A percentile compares a stretch with the other conserved stretches of the same genome.
Evolutionary conservation across 2,797 vertebrate genomes (phyloP).

Genomic region (Ispidina picta): DNA sequence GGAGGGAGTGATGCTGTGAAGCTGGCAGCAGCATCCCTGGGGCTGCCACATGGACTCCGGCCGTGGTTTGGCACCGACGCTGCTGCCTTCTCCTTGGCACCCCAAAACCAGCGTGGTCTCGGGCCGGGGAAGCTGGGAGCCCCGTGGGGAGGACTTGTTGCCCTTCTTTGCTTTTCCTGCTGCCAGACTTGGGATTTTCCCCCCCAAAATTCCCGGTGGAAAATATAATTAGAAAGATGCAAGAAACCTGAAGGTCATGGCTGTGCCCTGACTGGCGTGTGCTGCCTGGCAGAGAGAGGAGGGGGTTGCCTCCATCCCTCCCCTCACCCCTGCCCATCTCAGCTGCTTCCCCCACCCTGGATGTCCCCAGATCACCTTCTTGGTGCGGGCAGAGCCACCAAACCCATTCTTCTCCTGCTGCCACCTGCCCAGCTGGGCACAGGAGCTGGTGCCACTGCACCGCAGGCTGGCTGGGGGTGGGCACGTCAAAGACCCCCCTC

Average conservation of each 20-base stretch:
- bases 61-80: background rate
- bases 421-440: background rate
- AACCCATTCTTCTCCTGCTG: too few species aligned
- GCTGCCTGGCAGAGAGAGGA: background rate
- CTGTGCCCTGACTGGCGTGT: background rate
- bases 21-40: accelerated
- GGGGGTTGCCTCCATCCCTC: background rate
- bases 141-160: background rate
- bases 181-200: background rate
- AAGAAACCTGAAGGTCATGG: background rate
- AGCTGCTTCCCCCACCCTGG: background rate
- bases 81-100: background rate
- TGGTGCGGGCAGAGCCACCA: accelerated
- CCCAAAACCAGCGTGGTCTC: accelerated
- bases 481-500: background rate
- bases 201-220: background rate
- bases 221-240: background rate
- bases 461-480: accelerated
- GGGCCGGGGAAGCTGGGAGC: background rate
- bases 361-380: background rate
- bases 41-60: background rate
- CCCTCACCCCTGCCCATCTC: background rate
- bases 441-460: accelerated
- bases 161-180: background rate
- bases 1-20: background rate